Evolutionary conservation across 1,140 invertebrate species (phyloP), one percentile per base, ranked within the genome.

Genomic region (Palaemon carinicauda): DNA sequence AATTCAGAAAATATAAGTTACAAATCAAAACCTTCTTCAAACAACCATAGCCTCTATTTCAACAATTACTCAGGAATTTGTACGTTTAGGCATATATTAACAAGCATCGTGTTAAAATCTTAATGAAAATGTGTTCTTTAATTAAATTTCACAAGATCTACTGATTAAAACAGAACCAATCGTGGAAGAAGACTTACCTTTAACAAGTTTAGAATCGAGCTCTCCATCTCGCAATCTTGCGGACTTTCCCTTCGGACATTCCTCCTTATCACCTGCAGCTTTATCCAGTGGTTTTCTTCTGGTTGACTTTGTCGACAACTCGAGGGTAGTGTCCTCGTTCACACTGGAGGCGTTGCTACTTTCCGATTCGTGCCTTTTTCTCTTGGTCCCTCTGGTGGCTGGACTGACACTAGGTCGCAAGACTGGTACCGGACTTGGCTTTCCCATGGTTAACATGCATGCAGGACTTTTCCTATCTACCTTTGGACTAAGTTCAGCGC

Each of bases 401-500:
- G 88, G 86, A 53, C 81, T 87, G 14, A 89, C 84, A 80, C 83
- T 89, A 14, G 86, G 79, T 81, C 78, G 77, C 75, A 75, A 74
- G 53, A 87, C 83, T 71, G 83, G 82, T 50, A 87, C 88, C 53
- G 60, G 88, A 80, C 80, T 89, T 78, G 80, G 88, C 74, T 89
- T 89, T 12, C 84, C 84, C 80, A 89, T 83, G 29, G 88, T 87
- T 31, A 80, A 71, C 83, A 89, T 87, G 52, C 88, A 83, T 24
- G 87, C 87, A 33, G 89, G 89, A 80, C 89, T 89, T 79, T 82
- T 86, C 53, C 86, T 65, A 51, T 89, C 89, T 29, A 85, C 78
- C 65, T 84, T 83, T 24, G 87, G 87, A 65, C 87, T 86, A 52
- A 86, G 80, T 65, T 88, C 87, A 12, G 85, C 86, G 54, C 83